These are phyloP conservation scores for Pristionchus arcanus DNA, from an alignment of 2,888 invertebrate genomes.

Conservation along the genomic window DNA sequence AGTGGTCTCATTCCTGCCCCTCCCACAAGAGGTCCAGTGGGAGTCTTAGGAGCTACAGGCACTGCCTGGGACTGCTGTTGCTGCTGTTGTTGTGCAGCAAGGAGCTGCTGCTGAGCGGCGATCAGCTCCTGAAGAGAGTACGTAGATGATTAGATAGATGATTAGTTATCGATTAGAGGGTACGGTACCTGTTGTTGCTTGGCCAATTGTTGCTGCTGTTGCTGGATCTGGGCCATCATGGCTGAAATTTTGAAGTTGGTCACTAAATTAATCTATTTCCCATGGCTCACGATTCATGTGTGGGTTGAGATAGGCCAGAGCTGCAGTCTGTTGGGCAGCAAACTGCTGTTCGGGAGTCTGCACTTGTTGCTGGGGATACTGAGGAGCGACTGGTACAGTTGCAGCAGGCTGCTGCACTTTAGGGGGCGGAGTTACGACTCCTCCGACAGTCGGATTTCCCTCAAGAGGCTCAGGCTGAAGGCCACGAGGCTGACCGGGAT, in stretches of 20 bases:
- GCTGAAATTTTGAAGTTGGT: neutral
- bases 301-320: constrained; percentile 14
- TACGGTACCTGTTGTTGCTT: constrained; percentile 34
- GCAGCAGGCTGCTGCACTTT: neutral
- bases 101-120: constrained; percentile 55
- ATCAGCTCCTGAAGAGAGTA: constrained; percentile 28
- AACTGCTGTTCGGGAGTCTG: constrained; percentile 44
- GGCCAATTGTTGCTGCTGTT: constrained; percentile 48
- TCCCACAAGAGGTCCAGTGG: neutral
- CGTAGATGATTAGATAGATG: no score
- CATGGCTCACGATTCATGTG: constrained; percentile 17
- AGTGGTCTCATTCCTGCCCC: neutral
- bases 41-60: neutral
- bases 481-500: constrained; percentile 43
- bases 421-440: constrained; percentile 38
- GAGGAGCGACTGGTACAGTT: neutral
- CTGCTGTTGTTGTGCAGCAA: constrained; percentile 43
- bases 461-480: constrained; percentile 30
- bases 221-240: constrained; percentile 33
- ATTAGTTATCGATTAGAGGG: neutral
- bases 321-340: constrained; percentile 31
- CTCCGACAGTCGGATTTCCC: constrained; percentile 7
- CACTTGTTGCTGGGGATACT: neutral
- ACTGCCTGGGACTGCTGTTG: neutral
- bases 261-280: neutral